Evolutionary conservation across 2,888 invertebrate genomes (phyloP), one percentile per base, ranked within the genome.

Genomic region (Ptilodon capucinus): DNA sequence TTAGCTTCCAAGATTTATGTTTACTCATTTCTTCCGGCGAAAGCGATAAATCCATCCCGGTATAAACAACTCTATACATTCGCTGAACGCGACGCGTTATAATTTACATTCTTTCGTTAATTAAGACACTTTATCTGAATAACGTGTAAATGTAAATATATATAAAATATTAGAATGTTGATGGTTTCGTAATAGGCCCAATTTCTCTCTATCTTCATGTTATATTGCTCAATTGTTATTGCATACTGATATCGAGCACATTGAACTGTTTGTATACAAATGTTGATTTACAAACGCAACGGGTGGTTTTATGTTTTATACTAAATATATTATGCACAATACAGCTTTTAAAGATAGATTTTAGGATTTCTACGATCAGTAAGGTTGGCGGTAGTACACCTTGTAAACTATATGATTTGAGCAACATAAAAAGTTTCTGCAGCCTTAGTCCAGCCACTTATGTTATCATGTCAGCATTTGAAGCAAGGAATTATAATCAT

Each of bases 1-100:
- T 79, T 83, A 82, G 74, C 70, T 57, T 54, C 68, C 60, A 69
- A 54, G 43, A 54, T 51, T 49, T 43, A 71, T 81, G 84, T 85
- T 83, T 83, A 81, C 74, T 63, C 60, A 67, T 71, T 71, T 74
- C 80, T 83, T 84, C 83, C 79, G 79, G 79, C 65, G 70, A 64
- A 72, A 56, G 65, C 65, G 66, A 76, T 84, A 82, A 82, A 82
- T 84, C 77, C 71, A 56, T 49, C 39, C 50, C 57, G 64, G 60
- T 69, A 60, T 74, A 76, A 77, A 79, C 76, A 79, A 61, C 57
- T 59, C 51, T 48, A 60, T 60, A 65, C 66, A 55, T 53, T 63
- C 50, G 51, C 52, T 30, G 45, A 44, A 44, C 42, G 53, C 51
- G 49, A 44, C 42, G 53, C 51, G 49, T 59, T 50, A 57, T 54